A percentile compares a stretch with the other conserved stretches of the same genome.
Evolutionary conservation across 2,888 invertebrate genomes (phyloP).

Genomic region (Drosophila nr. perissopoda): DNA sequence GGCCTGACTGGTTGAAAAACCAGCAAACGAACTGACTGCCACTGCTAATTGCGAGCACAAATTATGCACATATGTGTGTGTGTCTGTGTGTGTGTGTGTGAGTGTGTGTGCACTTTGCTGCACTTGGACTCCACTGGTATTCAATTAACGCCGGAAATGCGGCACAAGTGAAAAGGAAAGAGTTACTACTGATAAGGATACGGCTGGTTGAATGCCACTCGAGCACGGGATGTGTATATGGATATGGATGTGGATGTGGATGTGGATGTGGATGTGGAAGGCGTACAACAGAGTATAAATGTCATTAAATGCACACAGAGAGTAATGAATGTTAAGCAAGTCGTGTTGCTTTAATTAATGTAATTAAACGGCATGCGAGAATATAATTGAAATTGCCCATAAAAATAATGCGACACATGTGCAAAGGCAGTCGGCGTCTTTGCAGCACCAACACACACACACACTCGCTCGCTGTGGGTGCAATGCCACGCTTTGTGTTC

Average conservation of each 20-base stretch:
- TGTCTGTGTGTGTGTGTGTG: neutral
- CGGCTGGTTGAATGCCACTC: slow-evolving; percentile 16
- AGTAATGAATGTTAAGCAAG: slow-evolving; percentile 72
- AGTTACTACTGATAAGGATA: slow-evolving; percentile 64
- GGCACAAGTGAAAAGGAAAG: slow-evolving; percentile 42
- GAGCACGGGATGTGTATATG: slow-evolving; percentile 2
- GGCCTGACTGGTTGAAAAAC: slow-evolving; percentile 21
- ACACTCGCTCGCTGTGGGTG: neutral
- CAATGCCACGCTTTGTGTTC: slow-evolving; percentile 4
- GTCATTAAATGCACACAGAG: slow-evolving; percentile 45
- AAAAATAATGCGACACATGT: slow-evolving; percentile 49
- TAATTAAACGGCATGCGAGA: slow-evolving; percentile 67
- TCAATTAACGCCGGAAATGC: slow-evolving; percentile 75
- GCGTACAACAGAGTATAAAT: slow-evolving; percentile 30
- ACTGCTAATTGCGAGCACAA: slow-evolving; percentile 41
- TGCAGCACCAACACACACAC: neutral
- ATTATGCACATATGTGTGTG: neutral
- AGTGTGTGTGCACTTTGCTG: neutral
- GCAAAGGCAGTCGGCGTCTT: slow-evolving; percentile 11
- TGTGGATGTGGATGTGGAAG: neutral
- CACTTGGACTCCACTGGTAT: slow-evolving; percentile 49
- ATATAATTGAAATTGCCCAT: slow-evolving; percentile 70
- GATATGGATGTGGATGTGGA: slow-evolving; percentile 3
- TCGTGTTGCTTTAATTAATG: slow-evolving; percentile 76
- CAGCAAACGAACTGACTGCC: slow-evolving; percentile 36